Evolutionary conservation across 2,797 vertebrate species (phyloP).

Genomic region (Myripristis jacobus): DNA sequence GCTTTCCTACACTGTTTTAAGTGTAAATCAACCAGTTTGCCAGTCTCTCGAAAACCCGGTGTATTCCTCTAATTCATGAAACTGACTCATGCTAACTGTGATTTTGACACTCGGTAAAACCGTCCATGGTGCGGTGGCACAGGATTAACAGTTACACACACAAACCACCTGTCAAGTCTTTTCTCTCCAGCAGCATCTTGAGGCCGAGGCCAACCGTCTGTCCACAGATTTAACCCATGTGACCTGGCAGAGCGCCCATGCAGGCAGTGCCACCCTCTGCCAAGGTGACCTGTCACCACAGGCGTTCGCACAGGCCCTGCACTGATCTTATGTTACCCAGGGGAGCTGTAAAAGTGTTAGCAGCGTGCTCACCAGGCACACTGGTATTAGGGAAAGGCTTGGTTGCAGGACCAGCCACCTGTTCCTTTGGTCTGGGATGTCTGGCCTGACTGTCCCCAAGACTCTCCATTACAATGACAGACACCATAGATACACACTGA

Average conservation of each 20-base stretch:
- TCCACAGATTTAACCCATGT: conserved; percentile 52
- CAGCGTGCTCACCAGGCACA: conserved; percentile 67
- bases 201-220: conserved; percentile 49
- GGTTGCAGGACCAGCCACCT: conserved; percentile 77
- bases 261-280: conserved; percentile 67
- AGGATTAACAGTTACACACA: conserved; percentile 3
- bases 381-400: conserved; percentile 67
- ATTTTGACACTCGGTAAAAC: background rate
- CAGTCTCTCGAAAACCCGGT: background rate
- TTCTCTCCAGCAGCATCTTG: conserved; percentile 37
- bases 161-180: conserved; percentile 50
- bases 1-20: too few species aligned
- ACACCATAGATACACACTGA: conserved; percentile 38
- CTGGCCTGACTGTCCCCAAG: conserved; percentile 48
- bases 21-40: too few species aligned
- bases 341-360: conserved; percentile 86
- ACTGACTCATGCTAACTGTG: background rate
- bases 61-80: background rate
- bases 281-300: conserved; percentile 84
- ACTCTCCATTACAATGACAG: conserved; percentile 35
- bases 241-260: conserved; percentile 46
- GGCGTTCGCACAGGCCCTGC: conserved; percentile 66
- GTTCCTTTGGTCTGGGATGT: conserved; percentile 71
- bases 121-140: background rate
- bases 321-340: conserved; percentile 68